phyloP scores from a whole-genome alignment of 92 coral and sea anemone genomes.

The Heteractis magnifica region DNA sequence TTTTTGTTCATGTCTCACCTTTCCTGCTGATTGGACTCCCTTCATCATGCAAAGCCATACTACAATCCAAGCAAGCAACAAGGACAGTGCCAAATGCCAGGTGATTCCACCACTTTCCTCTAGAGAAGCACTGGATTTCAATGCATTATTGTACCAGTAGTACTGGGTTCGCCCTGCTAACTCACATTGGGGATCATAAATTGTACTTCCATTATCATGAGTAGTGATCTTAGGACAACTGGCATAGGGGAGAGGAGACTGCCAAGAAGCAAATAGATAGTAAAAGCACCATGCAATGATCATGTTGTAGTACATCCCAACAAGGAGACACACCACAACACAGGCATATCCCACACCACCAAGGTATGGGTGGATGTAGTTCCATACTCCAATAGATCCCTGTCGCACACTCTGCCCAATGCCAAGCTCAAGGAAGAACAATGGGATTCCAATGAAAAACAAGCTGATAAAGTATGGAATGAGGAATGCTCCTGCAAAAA shows the following conservation, averaged over 20 bases:
- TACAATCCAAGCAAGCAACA: conserved; percentile 84
- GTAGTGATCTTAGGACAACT: conserved; percentile 39
- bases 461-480: conserved; percentile 84
- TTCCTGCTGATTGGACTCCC: conserved; percentile 93
- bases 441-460: conserved; percentile 72
- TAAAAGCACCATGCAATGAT: conserved; percentile 94
- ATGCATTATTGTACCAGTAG: conserved; percentile 80
- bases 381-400: conserved; percentile 93
- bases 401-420: conserved; percentile 97
- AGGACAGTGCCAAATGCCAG: conserved; percentile 75
- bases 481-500: conserved; percentile 78
- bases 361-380: conserved; percentile 86
- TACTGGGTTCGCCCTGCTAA: conserved; percentile 71
- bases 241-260: conserved; percentile 67
- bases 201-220: conserved; percentile 32
- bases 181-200: conserved; percentile 46
- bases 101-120: conserved; percentile 76
- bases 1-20: conserved; percentile 39
- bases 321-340: conserved; percentile 77
- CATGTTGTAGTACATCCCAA: conserved; percentile 94
- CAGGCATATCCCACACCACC: conserved; percentile 92
- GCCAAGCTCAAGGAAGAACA: conserved; percentile 84
- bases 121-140: conserved; percentile 48
- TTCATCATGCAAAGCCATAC: conserved; percentile 92
- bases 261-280: conserved; percentile 86